A percentile compares a stretch with the other conserved stretches of the same genome.
These are phyloP conservation scores for Oostethus manadensis DNA, from an alignment of 2,113 vertebrate species.

Conservation along the genomic window DNA sequence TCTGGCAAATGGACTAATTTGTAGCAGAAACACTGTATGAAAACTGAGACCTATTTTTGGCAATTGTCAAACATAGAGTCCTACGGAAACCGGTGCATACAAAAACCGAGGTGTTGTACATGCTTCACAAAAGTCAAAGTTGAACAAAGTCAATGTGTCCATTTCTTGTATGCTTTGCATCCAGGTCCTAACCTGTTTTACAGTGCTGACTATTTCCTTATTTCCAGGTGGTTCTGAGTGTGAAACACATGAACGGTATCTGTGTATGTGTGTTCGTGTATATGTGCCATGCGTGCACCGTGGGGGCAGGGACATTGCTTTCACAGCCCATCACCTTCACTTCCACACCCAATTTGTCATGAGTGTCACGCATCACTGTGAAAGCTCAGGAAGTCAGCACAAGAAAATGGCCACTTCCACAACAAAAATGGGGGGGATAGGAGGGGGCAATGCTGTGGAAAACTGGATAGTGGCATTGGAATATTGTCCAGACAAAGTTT, in stretches of 20 bases:
- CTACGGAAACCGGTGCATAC: no score
- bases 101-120: background rate
- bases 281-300: constrained; percentile 52
- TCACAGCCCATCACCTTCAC: constrained; percentile 82
- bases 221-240: constrained; percentile 59
- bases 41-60: no score
- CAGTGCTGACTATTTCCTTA: constrained; percentile 76
- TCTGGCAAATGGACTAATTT: no score
- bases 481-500: constrained; percentile 15
- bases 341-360: constrained; percentile 85
- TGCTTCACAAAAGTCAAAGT: constrained; percentile 55
- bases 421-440: constrained; percentile 54
- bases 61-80: no score
- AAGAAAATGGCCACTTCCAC: constrained; percentile 82
- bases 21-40: no score
- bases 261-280: constrained; percentile 47
- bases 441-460: constrained; percentile 38
- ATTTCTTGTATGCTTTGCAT: constrained; percentile 80
- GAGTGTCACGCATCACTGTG: constrained; percentile 81
- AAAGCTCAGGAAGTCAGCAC: constrained; percentile 72
- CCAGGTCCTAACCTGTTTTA: constrained; percentile 73
- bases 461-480: constrained; percentile 26
- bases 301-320: constrained; percentile 71
- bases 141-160: constrained; percentile 68
- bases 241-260: constrained; percentile 27